Conservation (phyloP, 2,888 invertebrate species). For the Ernsta delagoae region DNA sequence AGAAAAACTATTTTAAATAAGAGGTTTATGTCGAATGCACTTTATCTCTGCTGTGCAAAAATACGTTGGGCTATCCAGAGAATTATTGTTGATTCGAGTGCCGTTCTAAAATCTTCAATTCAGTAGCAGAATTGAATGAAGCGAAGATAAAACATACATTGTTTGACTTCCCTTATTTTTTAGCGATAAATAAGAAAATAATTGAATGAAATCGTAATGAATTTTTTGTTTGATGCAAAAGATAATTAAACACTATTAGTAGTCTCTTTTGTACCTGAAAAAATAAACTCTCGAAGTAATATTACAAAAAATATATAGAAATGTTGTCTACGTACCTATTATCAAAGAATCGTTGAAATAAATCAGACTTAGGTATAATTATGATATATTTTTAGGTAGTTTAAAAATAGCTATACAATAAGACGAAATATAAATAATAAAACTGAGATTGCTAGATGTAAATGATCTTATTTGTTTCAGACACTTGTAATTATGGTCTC, state of each 20-base stretch:
- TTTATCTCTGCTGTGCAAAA: no score
- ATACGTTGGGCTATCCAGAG: no score
- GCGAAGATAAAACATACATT: not conserved
- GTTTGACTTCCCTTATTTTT: not conserved
- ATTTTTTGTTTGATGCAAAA: constrained; percentile 1
- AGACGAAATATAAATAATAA: constrained; percentile 26
- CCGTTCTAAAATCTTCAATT: no score
- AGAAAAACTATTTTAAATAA: no score
- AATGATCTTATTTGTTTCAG: constrained; percentile 22
- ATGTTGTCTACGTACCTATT: no score
- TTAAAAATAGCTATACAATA: not conserved
- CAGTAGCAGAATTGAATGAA: not conserved
- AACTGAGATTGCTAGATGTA: constrained; percentile 6
- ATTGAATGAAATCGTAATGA: not conserved
- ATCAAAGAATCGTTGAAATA: not conserved
- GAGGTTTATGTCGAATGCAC: no score
- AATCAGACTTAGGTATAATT: not conserved
- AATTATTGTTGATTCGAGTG: no score
- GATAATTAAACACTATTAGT: not conserved
- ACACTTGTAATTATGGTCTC: constrained; percentile 26
- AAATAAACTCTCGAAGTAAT: no score
- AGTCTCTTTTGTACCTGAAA: no score
- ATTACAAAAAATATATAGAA: no score
- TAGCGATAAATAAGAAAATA: constrained; percentile 2
- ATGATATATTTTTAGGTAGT: no score